Conservation (phyloP, 2,888 invertebrate species). For the Drosophila algonquin region DNA sequence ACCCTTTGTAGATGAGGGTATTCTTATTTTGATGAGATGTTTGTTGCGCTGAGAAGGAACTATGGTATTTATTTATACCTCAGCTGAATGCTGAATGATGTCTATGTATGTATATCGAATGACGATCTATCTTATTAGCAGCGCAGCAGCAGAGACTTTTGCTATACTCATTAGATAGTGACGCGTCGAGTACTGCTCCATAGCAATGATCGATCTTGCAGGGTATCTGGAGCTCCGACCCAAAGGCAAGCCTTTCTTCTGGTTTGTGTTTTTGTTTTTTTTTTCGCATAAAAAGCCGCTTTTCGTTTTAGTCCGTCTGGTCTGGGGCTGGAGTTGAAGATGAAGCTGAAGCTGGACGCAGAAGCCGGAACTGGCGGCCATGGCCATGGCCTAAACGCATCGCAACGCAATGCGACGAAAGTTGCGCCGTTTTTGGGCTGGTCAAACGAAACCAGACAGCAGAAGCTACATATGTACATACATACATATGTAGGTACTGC, state of each 20-base stretch:
- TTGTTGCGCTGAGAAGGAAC: background rate
- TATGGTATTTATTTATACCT: too few species aligned
- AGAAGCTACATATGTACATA: constrained; percentile 1
- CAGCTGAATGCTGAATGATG: too few species aligned
- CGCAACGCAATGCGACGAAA: constrained; percentile 64
- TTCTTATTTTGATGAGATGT: background rate
- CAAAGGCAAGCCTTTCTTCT: background rate
- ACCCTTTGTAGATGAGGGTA: background rate
- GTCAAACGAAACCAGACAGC: constrained; percentile 59
- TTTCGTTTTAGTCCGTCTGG: constrained; percentile 71
- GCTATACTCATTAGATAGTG: too few species aligned
- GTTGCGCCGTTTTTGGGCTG: constrained; percentile 78
- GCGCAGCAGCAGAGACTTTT: too few species aligned
- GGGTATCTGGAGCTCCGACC: background rate
- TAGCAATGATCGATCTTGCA: background rate
- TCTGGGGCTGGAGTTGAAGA: constrained; percentile 46
- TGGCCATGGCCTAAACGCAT: constrained; percentile 47
- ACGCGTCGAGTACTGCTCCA: background rate
- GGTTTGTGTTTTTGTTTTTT: constrained; percentile 23
- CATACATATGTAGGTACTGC: background rate
- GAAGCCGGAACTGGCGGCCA: constrained; percentile 69
- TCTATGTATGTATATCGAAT: too few species aligned
- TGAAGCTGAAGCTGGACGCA: constrained; percentile 45
- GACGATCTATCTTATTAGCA: too few species aligned
- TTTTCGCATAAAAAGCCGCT: constrained; percentile 67